Evolutionary conservation across 1,140 invertebrate species (phyloP).

Genomic region (Ceratosolen fusciceps): DNA sequence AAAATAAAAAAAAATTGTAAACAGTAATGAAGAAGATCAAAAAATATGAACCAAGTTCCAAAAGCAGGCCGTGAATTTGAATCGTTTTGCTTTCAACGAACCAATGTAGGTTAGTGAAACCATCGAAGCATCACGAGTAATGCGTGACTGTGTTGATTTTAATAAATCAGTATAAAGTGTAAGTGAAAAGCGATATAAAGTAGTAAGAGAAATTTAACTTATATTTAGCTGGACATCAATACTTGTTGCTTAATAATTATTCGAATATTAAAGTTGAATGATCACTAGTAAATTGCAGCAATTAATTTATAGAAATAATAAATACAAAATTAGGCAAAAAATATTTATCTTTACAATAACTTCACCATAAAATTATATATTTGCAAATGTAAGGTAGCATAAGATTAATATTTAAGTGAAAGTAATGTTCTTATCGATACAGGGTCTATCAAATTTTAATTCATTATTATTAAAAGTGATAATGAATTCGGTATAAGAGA

Average conservation of each 20-base stretch:
- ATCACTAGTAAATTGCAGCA: neutral
- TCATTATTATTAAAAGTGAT: too few relatives aligned
- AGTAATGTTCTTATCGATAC: too few relatives aligned
- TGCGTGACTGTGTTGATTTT: slow-evolving; percentile 59
- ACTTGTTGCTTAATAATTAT: slow-evolving; percentile 11
- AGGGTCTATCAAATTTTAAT: too few relatives aligned
- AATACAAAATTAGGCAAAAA: too few relatives aligned
- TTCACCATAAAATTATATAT: too few relatives aligned
- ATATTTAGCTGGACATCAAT: neutral
- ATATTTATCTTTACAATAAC: too few relatives aligned
- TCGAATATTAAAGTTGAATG: neutral
- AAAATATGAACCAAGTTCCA: slow-evolving; percentile 26
- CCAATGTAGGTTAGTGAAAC: slow-evolving; percentile 72
- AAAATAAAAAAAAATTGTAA: neutral
- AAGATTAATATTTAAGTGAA: too few relatives aligned
- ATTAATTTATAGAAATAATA: too few relatives aligned
- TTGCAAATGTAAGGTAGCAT: too few relatives aligned
- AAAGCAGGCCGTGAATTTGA: slow-evolving; percentile 66
- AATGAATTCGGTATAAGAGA: too few relatives aligned
- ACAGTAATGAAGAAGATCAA: slow-evolving; percentile 18
- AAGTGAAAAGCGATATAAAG: slow-evolving; percentile 51
- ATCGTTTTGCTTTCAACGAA: slow-evolving; percentile 70
- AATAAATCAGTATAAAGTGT: slow-evolving; percentile 54
- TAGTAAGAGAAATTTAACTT: slow-evolving; percentile 16
- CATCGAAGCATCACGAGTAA: slow-evolving; percentile 61